Evolutionary conservation across 2,797 vertebrate species (phyloP), one percentile per base, ranked within the genome.

Genomic region (Helostoma temminkii): DNA sequence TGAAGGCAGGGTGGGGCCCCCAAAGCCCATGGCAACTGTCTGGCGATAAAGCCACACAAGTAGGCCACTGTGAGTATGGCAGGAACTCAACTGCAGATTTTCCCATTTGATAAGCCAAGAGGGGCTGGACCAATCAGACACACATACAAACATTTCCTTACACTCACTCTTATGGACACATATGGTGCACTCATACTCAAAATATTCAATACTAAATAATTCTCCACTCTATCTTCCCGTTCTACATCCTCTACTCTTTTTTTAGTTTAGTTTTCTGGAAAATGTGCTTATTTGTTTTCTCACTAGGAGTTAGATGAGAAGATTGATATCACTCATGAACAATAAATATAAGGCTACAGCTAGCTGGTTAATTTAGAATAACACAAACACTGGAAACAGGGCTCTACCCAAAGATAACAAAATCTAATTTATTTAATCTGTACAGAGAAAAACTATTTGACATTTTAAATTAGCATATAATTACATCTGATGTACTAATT

Each of bases 71-170:
- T 67, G 84, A 80, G 76, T 79, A 79, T 55, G 34, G 63, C 87
- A 88, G 85, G 80, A 88, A 89, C 80, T 78, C 60, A 47, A 60
- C 72, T 68, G 67, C 36, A 86, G 93, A 94, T 93, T 93, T 92
- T 93, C 89, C 87, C 92, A 91, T 84, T 91, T 68, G 93, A 94
- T 93, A 93, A 90, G 53, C 59, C 45, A 34, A 45, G 59, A 80
- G 59, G 61, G 58, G 66, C 59, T 74, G 77, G 63, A 69, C 73
- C 72, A 71, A 86, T 85, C 83, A 81, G 56, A 28, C 42, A 32
- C 32, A 30, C 64, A 49, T 30, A 56, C 41, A 47, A 47, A 41
- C 42, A 41, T 10, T 18, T 19, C 45, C 49, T 43, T 32, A 47
- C 59, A 47, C 37, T 43, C 15, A 0, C 28, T 34, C 65, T 37